These are phyloP conservation scores for Athetis lepigone DNA, from an alignment of 2,888 invertebrate genomes.

Conservation along the genomic window DNA sequence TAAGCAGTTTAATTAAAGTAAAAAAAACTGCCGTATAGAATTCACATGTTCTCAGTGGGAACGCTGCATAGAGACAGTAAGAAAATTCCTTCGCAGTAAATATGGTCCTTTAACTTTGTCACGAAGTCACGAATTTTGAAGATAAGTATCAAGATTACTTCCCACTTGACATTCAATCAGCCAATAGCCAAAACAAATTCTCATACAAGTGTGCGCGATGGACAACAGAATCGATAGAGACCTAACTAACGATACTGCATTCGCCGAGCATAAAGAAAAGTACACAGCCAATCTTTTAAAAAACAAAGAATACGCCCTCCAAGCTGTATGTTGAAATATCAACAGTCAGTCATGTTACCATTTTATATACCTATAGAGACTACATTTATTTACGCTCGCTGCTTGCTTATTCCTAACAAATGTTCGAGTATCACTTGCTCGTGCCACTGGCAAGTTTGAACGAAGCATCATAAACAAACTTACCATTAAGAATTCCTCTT, in stretches of 20 bases:
- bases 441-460: conserved; percentile 25
- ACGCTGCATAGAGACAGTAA: conserved; percentile 14
- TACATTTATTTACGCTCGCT: conserved; percentile 11
- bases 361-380: too few species aligned
- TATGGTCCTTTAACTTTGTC: background rate
- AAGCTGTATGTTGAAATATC: too few species aligned
- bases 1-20: too few species aligned
- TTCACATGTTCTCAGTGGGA: background rate
- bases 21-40: background rate
- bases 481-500: conserved; percentile 50
- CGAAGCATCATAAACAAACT: conserved; percentile 29
- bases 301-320: too few species aligned
- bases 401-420: conserved; percentile 6
- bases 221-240: background rate
- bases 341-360: too few species aligned
- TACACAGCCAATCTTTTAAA: conserved; percentile 2
- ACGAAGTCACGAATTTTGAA: background rate
- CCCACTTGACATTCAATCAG: background rate
- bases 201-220: conserved; percentile 19
- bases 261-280: conserved; percentile 4
- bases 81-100: conserved; percentile 3
- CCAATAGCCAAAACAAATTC: conserved; percentile 14
- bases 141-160: background rate
- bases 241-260: background rate
- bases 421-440: conserved; percentile 16